Percentiles rank a stretch among this genome's conserved stretches.
Evolutionary conservation across 2,797 vertebrate species (phyloP).

Genomic region (Phataginus tricuspis): DNA sequence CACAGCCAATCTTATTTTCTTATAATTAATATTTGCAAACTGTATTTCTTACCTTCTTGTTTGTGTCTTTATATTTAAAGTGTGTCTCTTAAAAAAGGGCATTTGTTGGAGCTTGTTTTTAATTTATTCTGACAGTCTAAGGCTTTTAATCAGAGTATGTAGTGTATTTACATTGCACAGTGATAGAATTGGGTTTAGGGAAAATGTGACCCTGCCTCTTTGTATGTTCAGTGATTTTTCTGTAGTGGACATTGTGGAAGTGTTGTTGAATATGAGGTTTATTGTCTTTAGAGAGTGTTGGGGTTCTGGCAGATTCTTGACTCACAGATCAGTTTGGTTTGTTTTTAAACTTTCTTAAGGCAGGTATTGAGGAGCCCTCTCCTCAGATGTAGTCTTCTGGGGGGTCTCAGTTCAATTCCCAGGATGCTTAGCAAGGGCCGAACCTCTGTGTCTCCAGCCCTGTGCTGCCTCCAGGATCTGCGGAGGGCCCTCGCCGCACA

Average conservation of each 20-base stretch:
- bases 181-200: neutral
- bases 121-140: neutral
- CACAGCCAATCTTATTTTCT: neutral
- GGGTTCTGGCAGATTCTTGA: neutral
- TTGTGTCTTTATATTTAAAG: neutral
- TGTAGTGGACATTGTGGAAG: neutral
- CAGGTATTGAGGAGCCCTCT: neutral
- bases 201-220: neutral
- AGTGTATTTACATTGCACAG: conserved; percentile 38
- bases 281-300: neutral
- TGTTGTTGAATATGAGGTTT: neutral
- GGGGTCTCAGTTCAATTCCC: neutral
- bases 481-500: too few relatives aligned
- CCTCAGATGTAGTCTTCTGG: neutral
- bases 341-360: neutral
- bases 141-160: neutral
- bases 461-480: neutral
- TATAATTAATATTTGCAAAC: neutral
- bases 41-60: neutral
- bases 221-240: neutral
- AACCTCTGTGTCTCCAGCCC: neutral
- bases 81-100: conserved; percentile 10
- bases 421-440: neutral
- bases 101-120: neutral
- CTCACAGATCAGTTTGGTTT: neutral